These are phyloP conservation scores for Chiridota heheva DNA, from an alignment of 35 echinoderm and acorn worm species.

Conservation along the genomic window DNA sequence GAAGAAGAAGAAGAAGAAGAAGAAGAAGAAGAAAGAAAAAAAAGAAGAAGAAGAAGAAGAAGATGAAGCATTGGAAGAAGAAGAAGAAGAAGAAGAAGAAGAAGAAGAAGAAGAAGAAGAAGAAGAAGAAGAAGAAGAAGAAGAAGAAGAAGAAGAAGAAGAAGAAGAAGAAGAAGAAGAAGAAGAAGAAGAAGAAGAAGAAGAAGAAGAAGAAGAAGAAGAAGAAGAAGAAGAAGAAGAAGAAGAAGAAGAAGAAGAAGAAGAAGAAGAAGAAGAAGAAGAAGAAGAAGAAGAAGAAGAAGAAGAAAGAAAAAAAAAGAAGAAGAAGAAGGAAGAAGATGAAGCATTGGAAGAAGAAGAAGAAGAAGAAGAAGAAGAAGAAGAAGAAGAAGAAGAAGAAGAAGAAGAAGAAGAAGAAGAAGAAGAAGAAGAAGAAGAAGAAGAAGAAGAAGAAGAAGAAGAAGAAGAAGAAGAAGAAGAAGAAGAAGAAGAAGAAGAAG, in stretches of 20 bases:
- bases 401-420: too few species aligned
- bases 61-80: too few species aligned
- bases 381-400: too few species aligned
- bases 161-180: neutral
- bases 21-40: too few species aligned
- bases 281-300: neutral
- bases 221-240: neutral
- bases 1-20: too few species aligned
- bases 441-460: neutral
- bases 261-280: neutral
- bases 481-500: neutral
- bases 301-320: neutral
- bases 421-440: too few species aligned
- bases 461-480: neutral
- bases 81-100: neutral
- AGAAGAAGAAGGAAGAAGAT: conserved; percentile 5
- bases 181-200: neutral
- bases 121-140: neutral
- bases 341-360: neutral
- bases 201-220: neutral
- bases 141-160: neutral
- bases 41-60: too few species aligned
- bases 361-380: neutral
- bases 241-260: neutral
- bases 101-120: neutral